phyloP scores from a whole-genome alignment of 2,888 invertebrate species.

The Drosophila phalerata region DNA sequence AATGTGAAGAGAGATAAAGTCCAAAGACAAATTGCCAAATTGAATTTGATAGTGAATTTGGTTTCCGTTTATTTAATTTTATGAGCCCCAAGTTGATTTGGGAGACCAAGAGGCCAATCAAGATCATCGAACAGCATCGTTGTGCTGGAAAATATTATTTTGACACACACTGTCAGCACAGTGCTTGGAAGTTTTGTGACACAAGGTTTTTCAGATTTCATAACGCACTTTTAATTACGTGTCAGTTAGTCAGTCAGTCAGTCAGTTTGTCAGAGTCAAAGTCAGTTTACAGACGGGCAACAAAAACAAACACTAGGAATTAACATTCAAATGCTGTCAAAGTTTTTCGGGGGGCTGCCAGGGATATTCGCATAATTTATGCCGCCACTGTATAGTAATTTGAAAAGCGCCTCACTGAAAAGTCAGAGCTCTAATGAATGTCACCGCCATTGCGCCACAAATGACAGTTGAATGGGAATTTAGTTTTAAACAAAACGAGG shows the following conservation, averaged over 20 bases:
- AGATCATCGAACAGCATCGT: slow-evolving; percentile 34
- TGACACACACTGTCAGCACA: slow-evolving; percentile 38
- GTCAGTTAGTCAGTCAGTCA: slow-evolving; percentile 51
- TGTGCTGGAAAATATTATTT: slow-evolving; percentile 8
- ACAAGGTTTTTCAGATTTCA: slow-evolving; percentile 35
- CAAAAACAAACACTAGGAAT: slow-evolving; percentile 29
- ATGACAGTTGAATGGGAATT: slow-evolving; percentile 78
- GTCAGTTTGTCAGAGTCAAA: slow-evolving; percentile 28
- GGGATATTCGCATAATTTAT: slow-evolving; percentile 54
- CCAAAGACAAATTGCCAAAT: slow-evolving; percentile 77
- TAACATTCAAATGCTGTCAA: slow-evolving; percentile 56
- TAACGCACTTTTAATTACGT: slow-evolving; percentile 71
- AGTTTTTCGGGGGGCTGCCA: slow-evolving; percentile 8
- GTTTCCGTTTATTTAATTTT: slow-evolving; percentile 76
- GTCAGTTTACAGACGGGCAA: slow-evolving; percentile 42
- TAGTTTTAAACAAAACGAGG: slow-evolving; percentile 64
- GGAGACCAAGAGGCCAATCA: slow-evolving; percentile 25
- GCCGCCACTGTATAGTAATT: slow-evolving; percentile 57
- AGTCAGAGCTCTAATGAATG: slow-evolving; percentile 42
- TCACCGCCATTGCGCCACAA: slow-evolving; percentile 58
- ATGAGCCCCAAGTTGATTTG: slow-evolving; percentile 44
- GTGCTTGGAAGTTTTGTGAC: slow-evolving; percentile 17
- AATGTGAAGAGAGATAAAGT: slow-evolving; percentile 27
- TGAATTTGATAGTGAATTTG: slow-evolving; percentile 79
- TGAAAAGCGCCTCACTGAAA: slow-evolving; percentile 30